Percentiles rank a stretch among this genome's conserved stretches.
Evolutionary conservation across 2,888 invertebrate species (phyloP).

Genomic region (Octodonta nipae): DNA sequence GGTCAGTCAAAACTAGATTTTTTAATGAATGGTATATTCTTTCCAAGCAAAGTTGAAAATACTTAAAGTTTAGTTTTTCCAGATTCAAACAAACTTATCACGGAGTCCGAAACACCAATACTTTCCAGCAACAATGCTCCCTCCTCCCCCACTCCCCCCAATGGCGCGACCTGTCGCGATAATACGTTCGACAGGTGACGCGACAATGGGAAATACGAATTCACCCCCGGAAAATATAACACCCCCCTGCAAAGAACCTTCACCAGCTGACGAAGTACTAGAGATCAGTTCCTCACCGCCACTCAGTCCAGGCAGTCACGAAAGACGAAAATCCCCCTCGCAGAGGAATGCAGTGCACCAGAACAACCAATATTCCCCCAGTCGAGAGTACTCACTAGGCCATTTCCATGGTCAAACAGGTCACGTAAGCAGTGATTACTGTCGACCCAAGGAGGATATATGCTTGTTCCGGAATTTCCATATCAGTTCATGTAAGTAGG

Average conservation of each 20-base stretch:
- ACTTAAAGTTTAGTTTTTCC: no score
- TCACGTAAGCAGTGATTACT: slow-evolving; percentile 48
- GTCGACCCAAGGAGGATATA: slow-evolving; percentile 16
- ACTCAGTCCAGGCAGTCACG: slow-evolving; percentile 32
- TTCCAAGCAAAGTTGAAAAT: no score
- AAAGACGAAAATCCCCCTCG: slow-evolving; percentile 31
- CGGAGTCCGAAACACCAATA: slow-evolving; percentile 69
- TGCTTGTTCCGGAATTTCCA: no score
- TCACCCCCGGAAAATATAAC: slow-evolving; percentile 51
- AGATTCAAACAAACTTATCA: slow-evolving; percentile 44
- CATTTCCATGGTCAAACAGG: slow-evolving; percentile 87
- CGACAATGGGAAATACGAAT: slow-evolving; percentile 45
- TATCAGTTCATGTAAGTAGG: no score
- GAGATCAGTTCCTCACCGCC: slow-evolving; percentile 35
- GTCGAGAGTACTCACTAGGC: slow-evolving; percentile 60
- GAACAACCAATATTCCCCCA: slow-evolving; percentile 31
- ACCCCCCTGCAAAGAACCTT: slow-evolving; percentile 38
- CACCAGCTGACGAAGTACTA: slow-evolving; percentile 32
- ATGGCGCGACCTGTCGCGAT: slow-evolving; percentile 95
- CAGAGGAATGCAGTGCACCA: slow-evolving; percentile 30
- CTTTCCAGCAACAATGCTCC: slow-evolving; percentile 84
- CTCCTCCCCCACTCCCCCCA: slow-evolving; percentile 86
- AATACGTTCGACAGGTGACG: slow-evolving; percentile 68
- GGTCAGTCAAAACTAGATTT: no score
- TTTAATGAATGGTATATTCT: no score